phyloP scores from a whole-genome alignment of 1,140 invertebrate species.

The Amphibalanus amphitrite region DNA sequence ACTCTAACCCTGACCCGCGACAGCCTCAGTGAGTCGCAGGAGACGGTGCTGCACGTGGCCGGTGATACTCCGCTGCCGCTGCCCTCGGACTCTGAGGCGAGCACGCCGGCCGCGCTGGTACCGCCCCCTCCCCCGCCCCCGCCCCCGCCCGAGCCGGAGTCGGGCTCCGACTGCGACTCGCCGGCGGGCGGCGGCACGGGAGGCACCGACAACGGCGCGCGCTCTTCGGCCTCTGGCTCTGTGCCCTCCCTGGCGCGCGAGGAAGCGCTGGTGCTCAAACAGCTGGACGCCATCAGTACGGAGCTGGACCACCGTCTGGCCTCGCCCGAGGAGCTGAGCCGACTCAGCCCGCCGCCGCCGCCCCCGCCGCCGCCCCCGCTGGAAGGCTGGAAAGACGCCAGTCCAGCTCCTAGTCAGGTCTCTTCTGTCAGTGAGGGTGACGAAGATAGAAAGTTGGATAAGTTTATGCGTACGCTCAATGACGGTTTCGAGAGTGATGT shows the following conservation, averaged over 20 bases:
- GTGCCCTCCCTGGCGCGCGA: conserved; percentile 31
- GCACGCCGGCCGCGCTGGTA: conserved; percentile 27
- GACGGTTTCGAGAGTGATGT: neutral
- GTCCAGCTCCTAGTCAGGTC: neutral
- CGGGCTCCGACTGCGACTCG: neutral
- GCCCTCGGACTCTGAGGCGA: conserved; percentile 31
- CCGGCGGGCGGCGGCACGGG: too few relatives aligned
- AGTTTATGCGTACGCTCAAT: neutral
- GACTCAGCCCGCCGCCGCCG: neutral
- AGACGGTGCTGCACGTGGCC: conserved; percentile 5
- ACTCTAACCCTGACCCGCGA: neutral
- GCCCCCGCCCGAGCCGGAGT: neutral
- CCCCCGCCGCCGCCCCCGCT: neutral
- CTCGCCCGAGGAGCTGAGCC: neutral
- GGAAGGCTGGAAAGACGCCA: neutral
- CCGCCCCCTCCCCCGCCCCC: too few relatives aligned
- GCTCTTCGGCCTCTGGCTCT: conserved; percentile 20
- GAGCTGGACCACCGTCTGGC: neutral
- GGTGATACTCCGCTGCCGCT: neutral
- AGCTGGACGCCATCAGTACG: conserved; percentile 49
- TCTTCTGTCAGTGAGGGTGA: neutral
- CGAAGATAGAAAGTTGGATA: neutral
- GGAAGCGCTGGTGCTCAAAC: conserved; percentile 35
- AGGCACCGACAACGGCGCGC: neutral
- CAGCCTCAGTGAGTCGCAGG: conserved; percentile 7